Evolutionary conservation across 2,888 invertebrate species (phyloP).

Genomic region (Dolichomitus sp.): DNA sequence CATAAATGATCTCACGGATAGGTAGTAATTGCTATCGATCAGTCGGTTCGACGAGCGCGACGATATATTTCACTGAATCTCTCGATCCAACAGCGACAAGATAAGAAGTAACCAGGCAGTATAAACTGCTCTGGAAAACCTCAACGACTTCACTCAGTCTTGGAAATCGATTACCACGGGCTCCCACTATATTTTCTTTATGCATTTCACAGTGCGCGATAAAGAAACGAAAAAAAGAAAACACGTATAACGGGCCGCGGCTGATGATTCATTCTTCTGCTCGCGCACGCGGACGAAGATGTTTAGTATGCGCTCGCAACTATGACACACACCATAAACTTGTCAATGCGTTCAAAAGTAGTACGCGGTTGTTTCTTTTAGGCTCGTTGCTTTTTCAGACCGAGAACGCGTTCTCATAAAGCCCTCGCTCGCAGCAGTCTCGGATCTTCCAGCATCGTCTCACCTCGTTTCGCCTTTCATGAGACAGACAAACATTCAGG

Average conservation of each 20-base stretch:
- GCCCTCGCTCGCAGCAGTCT: constrained; percentile 17
- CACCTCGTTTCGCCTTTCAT: constrained; percentile 38
- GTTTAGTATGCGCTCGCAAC: constrained; percentile 37
- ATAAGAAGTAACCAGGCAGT: constrained; percentile 25
- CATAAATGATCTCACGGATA: constrained; percentile 42
- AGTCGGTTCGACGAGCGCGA: constrained; percentile 50
- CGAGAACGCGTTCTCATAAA: constrained; percentile 52
- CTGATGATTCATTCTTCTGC: constrained; percentile 52
- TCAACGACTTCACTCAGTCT: constrained; percentile 63
- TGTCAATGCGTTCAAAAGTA: constrained; percentile 57
- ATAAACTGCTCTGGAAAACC: constrained; percentile 54
- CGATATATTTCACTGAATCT: constrained; percentile 56
- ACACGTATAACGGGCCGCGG: constrained; percentile 29
- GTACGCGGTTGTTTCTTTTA: constrained; percentile 52
- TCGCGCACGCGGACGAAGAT: not conserved
- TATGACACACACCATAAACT: constrained; percentile 58
- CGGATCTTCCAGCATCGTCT: constrained; percentile 20
- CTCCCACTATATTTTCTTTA: constrained; percentile 56
- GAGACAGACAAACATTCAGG: constrained; percentile 52
- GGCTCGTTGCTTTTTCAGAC: constrained; percentile 32
- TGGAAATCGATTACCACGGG: constrained; percentile 64
- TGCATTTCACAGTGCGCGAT: constrained; percentile 46
- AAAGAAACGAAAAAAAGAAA: constrained; percentile 30
- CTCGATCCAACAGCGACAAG: constrained; percentile 26
- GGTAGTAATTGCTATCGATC: constrained; percentile 61